Evolutionary conservation across 2,113 vertebrate genomes (phyloP), one percentile per base, ranked within the genome.

Genomic region (Ochotona curzoniae): DNA sequence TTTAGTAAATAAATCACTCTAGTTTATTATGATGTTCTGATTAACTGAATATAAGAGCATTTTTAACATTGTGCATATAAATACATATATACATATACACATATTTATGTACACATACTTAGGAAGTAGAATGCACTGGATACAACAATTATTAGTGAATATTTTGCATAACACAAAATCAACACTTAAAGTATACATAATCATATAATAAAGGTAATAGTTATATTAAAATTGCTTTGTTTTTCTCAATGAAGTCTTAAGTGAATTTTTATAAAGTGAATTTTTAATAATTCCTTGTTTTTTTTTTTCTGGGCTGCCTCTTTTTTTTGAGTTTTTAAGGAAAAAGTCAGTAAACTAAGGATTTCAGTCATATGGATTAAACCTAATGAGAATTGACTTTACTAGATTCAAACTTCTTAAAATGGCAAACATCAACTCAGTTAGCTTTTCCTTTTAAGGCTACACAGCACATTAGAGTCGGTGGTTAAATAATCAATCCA

Each of bases 401-500:
- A 71, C 12, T 89, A 61, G 57, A 93, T 69, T 35, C 51, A 83
- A 83, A 90, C 54, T 85, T 93, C 79, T 88, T 75, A n/a, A 95
- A 88, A 90, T 38, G n/a, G 13, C 35, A 78, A 47, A 89, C 57
- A 49, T 60, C 87, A 82, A 70, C 23, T 82, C 63, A 64, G 80
- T 30, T 47, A 47, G 76, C 60, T 70, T 95, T 87, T 83, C 44
- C 44, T 84, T 95, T 88, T 78, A 69, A 88, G 75, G 60, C 35
- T 26, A 44, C 51, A 66, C 32, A 76, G 66, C 44, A 28, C 74
- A 64, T 57, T 88, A 74, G 88, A 95, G 60, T 70, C 79, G 79
- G 89, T 87, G 83, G 85, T 96, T 82, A 94, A 57, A 75, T 35
- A 84, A 90, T 51, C 67, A 90, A 30, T 25, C 82, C 90, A 51